Evolutionary conservation across 2,888 invertebrate species (phyloP).

Genomic region (Imbricaverruca yamaguchii): DNA sequence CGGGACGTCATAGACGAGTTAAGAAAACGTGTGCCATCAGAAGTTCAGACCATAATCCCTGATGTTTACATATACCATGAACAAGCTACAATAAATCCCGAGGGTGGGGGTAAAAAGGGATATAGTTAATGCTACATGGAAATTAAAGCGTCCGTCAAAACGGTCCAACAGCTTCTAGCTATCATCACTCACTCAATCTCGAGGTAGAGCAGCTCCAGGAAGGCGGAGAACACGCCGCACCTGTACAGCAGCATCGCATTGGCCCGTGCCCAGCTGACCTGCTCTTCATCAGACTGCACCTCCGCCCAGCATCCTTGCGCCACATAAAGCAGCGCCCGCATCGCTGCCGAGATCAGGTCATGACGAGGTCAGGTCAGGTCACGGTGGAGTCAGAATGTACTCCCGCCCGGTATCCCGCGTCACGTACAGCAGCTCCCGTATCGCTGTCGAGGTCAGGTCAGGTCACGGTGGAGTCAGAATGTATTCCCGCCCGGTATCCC

Average conservation of each 20-base stretch:
- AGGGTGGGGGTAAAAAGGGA: no score
- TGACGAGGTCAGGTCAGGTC: background rate
- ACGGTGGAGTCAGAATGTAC: conserved; percentile 64
- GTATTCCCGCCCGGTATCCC: conserved; percentile 89
- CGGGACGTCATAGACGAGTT: no score
- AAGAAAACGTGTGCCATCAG: no score
- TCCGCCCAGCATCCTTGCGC: conserved; percentile 84
- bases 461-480: conserved; percentile 55
- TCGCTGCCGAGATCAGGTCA: conserved; percentile 47
- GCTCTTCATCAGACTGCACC: conserved; percentile 84
- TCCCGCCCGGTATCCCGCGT: conserved; percentile 84
- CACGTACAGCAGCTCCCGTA: conserved; percentile 83
- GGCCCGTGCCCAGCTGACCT: conserved; percentile 68
- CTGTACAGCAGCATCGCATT: conserved; percentile 84
- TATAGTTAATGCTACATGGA: no score
- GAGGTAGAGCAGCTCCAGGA: conserved; percentile 85
- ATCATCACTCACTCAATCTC: conserved; percentile 70
- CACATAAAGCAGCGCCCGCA: conserved; percentile 86
- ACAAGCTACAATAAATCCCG: no score
- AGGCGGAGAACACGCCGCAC: conserved; percentile 79
- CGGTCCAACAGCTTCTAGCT: no score
- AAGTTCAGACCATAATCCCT: no score
- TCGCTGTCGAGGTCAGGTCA: conserved; percentile 47
- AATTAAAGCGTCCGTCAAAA: no score
- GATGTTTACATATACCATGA: no score